Percentiles rank a stretch among this genome's conserved stretches.
Conservation (phyloP, 2,113 vertebrate genomes). For the Epinephelus fuscoguttatus region DNA sequence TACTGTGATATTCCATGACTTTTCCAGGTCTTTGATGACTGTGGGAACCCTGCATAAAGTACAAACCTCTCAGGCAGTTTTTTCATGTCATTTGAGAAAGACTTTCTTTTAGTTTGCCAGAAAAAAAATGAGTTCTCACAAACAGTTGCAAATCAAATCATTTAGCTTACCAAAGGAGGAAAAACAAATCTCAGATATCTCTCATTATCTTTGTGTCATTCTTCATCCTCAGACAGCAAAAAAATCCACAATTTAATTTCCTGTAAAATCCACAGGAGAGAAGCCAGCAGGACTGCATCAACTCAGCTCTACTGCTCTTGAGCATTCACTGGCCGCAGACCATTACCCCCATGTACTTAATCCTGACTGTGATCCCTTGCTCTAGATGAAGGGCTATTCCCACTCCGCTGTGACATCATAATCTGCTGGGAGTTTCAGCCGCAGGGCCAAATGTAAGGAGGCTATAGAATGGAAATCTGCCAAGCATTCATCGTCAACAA, state of each 20-base stretch:
- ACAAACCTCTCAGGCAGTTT: not conserved
- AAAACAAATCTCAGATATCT: constrained; percentile 10
- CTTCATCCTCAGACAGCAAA: constrained; percentile 14
- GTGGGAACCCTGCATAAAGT: not conserved
- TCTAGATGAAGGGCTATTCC: constrained; percentile 40
- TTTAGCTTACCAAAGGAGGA: constrained; percentile 29
- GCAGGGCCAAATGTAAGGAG: constrained; percentile 38
- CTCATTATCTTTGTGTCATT: constrained; percentile 1
- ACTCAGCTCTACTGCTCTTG: constrained; percentile 30
- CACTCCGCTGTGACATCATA: constrained; percentile 76
- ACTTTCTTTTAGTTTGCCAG: not conserved
- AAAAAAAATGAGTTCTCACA: not conserved
- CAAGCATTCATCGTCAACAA: constrained; percentile 55
- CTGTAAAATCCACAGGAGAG: not conserved
- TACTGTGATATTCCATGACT: no score
- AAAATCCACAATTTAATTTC: constrained; percentile 1
- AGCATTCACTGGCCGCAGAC: constrained; percentile 37
- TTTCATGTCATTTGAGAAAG: not conserved
- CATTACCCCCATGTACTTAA: constrained; percentile 67
- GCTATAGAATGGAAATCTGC: constrained; percentile 28
- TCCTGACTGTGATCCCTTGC: constrained; percentile 68
- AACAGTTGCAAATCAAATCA: not conserved
- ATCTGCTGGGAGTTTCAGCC: constrained; percentile 72
- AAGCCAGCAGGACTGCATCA: constrained; percentile 19
- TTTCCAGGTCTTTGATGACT: no score